Base-by-base conservation (phyloP, 2,113 vertebrate species). In the Synodontis membranacea region DNA sequence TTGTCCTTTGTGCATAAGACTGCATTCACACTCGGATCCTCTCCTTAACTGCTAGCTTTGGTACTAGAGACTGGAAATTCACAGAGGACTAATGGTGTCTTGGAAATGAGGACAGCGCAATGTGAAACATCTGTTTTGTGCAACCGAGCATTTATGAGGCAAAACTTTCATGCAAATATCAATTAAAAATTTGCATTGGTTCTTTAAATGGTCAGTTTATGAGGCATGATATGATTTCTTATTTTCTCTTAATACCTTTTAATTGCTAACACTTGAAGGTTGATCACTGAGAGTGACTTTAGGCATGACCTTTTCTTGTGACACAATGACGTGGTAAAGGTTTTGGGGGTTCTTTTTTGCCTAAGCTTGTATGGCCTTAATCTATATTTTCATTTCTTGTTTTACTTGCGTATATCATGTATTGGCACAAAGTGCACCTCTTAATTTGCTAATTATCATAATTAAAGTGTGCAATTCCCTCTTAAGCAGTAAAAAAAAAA, bases 301-400 rank as follows among this genome's bases (percentile, higher is more conserved):
- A 44, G 86, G 82, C 84, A 84, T 87, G 89, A 89, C 72, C 31
- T 79, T 84, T 0, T 83, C 58, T 74, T 83, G 80, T 83, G 84
- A 91, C 46, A 75, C 86, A 78, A 88, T 85, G 89, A 70, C 86
- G 81, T 79, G 82, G 78, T 85, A 70, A 84, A 56, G 70, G 56
- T 46, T 70, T 58, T 34, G 19, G 5, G 9, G 39, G 60, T 66
- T 82, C 31, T 66, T 91, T 86, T 94, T 95, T 94, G 95, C 94
- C 94, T 94, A 94, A 94, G 92, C 94, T 93, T 95, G 96, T 96
- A 97, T 96, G 96, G 96, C 97, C 96, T 98, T 96, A 97, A 94
- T 94, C 78, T 58, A 14, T 80, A 58, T 80, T 80, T 58, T 58
- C 11, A 25, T 66, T 76, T 37, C 48, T 56, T 86, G 87, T 93